Conservation (phyloP, 2,113 vertebrate genomes). For the Petromus typicus region DNA sequence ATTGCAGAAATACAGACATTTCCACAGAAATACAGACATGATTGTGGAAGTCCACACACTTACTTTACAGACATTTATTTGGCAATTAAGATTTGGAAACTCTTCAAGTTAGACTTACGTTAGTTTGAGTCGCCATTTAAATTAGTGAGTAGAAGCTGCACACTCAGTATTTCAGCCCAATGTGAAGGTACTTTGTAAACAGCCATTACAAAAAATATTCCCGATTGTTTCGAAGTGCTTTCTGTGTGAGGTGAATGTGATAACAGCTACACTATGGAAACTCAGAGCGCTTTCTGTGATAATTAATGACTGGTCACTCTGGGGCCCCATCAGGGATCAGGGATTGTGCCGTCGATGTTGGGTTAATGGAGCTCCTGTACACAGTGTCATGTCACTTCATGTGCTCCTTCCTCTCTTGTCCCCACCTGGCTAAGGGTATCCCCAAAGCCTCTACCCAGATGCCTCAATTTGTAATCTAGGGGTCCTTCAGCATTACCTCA, state of each 20-base stretch:
- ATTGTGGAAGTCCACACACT: not conserved
- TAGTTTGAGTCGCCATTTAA: slow-evolving; percentile 8
- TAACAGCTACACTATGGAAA: too few species aligned
- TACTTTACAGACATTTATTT: not conserved
- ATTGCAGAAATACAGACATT: too few species aligned
- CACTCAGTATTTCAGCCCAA: not conserved
- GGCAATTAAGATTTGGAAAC: not conserved
- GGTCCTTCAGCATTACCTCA: not conserved
- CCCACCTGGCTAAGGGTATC: not conserved
- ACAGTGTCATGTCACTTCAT: not conserved
- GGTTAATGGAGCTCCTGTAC: not conserved
- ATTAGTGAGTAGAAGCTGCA: not conserved
- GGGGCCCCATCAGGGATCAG: not conserved
- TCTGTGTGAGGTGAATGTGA: too few species aligned
- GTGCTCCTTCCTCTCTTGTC: not conserved
- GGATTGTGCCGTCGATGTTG: not conserved
- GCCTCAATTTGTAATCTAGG: not conserved
- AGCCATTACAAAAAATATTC: not conserved
- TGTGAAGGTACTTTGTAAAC: not conserved
- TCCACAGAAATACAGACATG: slow-evolving; percentile 18
- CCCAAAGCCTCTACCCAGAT: not conserved
- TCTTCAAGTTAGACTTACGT: not conserved
- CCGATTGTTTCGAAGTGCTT: not conserved
- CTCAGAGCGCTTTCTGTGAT: not conserved
- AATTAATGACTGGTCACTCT: not conserved